Evolutionary conservation across 30 jellyfish, hydroid and myxozoan species (phyloP), one percentile per base, ranked within the genome.

Genomic region (Turritopsis dohrnii): DNA sequence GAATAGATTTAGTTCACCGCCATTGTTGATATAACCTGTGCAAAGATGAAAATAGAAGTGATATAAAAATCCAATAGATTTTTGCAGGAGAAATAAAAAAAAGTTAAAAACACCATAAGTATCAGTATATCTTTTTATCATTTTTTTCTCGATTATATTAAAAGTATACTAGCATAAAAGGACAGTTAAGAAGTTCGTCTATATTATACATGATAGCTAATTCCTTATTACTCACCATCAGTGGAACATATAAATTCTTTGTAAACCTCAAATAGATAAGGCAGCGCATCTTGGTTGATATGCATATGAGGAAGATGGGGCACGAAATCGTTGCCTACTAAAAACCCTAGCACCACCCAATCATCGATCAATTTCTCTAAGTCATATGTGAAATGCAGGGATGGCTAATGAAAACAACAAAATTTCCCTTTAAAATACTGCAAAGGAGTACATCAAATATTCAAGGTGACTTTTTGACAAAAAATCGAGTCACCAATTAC

Each of bases 301-400:
- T 94, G 97, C 90, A 94, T 25, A 65, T 87, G 69, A 21, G 99
- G 99, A 29, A 94, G 71, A 90, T 89, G 96, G 28, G 99, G 99
- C 30, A 94, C 87, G 81, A 94, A 94, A 84, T 94, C 99, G 66
- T 94, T 94, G 81, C 99, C 99, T 29, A 94, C 96, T 0, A 94
- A 85, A 54, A 89, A 94, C 21, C 96, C 97, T 29, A 94, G 84
- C 20, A 94, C 83, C n/a, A 94, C 90, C 99, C 99, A 94, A 71
- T 94, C 99, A 74, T 94, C 97, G 73, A 94, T 89, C n/a, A 94
- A 29, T 28, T 89, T 81, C 54, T 94, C 99, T 74, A 94, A 74
- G 77, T 94, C 99, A 81, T 89, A 94, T n/a, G 71, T 72, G 66
- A 89, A 94, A 13, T 88, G 85, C 1, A 94, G 90, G 22, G 53